phyloP scores from a whole-genome alignment of 2,888 invertebrate species.

The Cloeon dipterum region DNA sequence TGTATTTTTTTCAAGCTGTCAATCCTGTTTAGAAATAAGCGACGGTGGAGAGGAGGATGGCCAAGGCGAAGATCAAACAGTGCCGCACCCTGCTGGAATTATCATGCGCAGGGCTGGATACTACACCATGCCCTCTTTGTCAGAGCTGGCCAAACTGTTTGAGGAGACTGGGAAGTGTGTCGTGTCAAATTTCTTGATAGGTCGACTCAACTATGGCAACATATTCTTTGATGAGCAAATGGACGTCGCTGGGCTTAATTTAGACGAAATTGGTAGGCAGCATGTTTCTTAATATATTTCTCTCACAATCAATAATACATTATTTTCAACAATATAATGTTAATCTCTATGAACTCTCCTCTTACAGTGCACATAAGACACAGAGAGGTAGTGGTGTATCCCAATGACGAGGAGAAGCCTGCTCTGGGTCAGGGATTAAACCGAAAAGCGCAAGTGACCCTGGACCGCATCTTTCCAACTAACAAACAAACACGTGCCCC shows the following conservation, averaged over 20 bases:
- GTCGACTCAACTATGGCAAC: slow-evolving; percentile 74
- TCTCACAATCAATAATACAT: not conserved
- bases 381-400: slow-evolving; percentile 89
- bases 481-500: slow-evolving; percentile 60
- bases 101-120: slow-evolving; percentile 59
- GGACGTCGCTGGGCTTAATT: slow-evolving; percentile 61
- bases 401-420: slow-evolving; percentile 44
- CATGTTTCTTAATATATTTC: too few relatives aligned
- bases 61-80: slow-evolving; percentile 15
- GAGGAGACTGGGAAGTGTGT: slow-evolving; percentile 55
- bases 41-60: slow-evolving; percentile 8
- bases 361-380: slow-evolving; percentile 66
- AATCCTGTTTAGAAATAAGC: slow-evolving; percentile 2
- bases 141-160: slow-evolving; percentile 50
- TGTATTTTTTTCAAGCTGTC: too few relatives aligned
- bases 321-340: not conserved
- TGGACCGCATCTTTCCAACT: slow-evolving; percentile 85
- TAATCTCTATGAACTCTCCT: too few relatives aligned
- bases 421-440: slow-evolving; percentile 72
- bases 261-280: slow-evolving; percentile 59
- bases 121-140: slow-evolving; percentile 69
- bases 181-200: slow-evolving; percentile 71
- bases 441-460: slow-evolving; percentile 64
- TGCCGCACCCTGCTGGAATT: slow-evolving; percentile 55
- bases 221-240: slow-evolving; percentile 66